Conservation (phyloP, 2,888 invertebrate species). For the Steinernema hermaphroditum region DNA sequence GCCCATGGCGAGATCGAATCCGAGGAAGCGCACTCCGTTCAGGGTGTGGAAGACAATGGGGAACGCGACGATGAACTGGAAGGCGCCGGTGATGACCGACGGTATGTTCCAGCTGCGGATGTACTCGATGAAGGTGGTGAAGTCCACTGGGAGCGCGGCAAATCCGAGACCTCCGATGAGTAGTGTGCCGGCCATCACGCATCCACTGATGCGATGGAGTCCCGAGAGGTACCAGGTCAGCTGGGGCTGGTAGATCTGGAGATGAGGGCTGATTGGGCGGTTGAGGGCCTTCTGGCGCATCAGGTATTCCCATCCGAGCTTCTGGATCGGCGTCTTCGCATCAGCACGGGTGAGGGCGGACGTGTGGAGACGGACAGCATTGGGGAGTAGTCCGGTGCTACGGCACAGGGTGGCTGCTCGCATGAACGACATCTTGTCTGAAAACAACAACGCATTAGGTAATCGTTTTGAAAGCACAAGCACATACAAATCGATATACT, state of each 20-base stretch:
- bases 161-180: slow-evolving; percentile 62
- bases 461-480: neutral
- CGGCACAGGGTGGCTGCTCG: slow-evolving; percentile 27
- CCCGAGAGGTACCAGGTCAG: slow-evolving; percentile 65
- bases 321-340: slow-evolving; percentile 54
- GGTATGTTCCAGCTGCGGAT: slow-evolving; percentile 60
- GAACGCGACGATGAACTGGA: slow-evolving; percentile 66
- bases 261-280: slow-evolving; percentile 65
- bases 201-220: slow-evolving; percentile 61
- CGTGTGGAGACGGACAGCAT: slow-evolving; percentile 24
- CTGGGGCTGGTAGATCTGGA: slow-evolving; percentile 65
- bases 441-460: no score
- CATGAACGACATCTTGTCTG: slow-evolving; percentile 23
- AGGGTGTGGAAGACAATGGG: slow-evolving; percentile 65
- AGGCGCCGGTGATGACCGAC: slow-evolving; percentile 52
- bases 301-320: slow-evolving; percentile 64
- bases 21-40: slow-evolving; percentile 66
- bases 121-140: slow-evolving; percentile 61
- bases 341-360: neutral
- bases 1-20: slow-evolving; percentile 64
- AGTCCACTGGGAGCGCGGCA: slow-evolving; percentile 61
- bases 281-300: slow-evolving; percentile 56
- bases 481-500: neutral
- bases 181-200: slow-evolving; percentile 65
- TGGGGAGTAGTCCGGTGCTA: neutral